Evolutionary conservation across 2,797 vertebrate species (phyloP).

Genomic region (Margarornis squamiger): DNA sequence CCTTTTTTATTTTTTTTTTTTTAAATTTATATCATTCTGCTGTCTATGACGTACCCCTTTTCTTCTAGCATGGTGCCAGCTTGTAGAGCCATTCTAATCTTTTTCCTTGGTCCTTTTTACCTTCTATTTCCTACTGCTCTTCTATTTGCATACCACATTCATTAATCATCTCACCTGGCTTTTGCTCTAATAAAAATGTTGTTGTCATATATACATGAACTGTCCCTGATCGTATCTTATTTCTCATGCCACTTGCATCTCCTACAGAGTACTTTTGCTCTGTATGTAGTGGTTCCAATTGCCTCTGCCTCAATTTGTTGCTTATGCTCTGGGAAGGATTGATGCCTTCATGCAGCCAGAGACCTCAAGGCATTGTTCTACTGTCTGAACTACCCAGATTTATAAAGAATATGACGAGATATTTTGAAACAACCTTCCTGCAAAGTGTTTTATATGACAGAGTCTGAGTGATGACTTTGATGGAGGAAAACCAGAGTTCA

Average conservation of each 20-base stretch:
- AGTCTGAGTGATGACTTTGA: background rate
- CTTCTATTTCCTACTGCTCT: background rate
- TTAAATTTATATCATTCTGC: background rate
- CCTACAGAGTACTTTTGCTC: background rate
- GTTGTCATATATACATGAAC: background rate
- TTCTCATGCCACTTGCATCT: background rate
- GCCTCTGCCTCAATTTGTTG: background rate
- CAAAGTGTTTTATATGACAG: background rate
- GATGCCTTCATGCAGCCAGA: background rate
- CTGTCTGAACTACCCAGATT: background rate
- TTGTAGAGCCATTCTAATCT: background rate
- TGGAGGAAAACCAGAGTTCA: background rate
- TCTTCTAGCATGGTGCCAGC: background rate
- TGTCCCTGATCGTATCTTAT: background rate
- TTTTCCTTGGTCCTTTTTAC: background rate
- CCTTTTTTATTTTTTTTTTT: background rate
- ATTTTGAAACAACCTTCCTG: background rate
- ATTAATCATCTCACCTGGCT: background rate
- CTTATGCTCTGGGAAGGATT: background rate
- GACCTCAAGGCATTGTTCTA: background rate
- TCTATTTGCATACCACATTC: background rate
- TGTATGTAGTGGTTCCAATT: fast-evolving
- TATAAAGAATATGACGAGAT: background rate
- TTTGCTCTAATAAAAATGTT: background rate
- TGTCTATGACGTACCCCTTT: background rate